A percentile compares a stretch with the other conserved stretches of the same genome.
These are phyloP conservation scores for Monochamus alternatus DNA, from an alignment of 2,888 invertebrate species.

Conservation along the genomic window DNA sequence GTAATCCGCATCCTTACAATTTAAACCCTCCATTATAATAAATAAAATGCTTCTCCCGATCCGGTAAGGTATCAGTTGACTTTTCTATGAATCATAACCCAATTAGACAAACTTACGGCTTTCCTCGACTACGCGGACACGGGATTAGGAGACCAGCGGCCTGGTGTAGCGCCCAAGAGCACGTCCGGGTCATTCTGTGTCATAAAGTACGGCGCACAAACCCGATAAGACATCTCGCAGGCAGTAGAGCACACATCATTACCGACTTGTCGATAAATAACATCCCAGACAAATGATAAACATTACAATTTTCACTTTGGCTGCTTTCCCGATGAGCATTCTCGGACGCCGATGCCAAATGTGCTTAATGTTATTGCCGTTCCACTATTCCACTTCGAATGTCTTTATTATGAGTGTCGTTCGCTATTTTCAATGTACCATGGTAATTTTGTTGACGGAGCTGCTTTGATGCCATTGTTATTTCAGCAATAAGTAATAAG, in stretches of 20 bases:
- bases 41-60: constrained; percentile 27
- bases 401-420: constrained; percentile 60
- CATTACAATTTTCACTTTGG: constrained; percentile 63
- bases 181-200: constrained; percentile 61
- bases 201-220: constrained; percentile 56
- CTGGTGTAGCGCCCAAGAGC: constrained; percentile 50
- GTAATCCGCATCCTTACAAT: constrained; percentile 15
- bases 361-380: constrained; percentile 52
- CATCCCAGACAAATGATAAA: constrained; percentile 59
- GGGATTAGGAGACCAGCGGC: constrained; percentile 31
- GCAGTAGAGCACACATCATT: constrained; percentile 59
- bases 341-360: constrained; percentile 58
- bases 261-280: constrained; percentile 59
- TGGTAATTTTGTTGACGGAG: constrained; percentile 49
- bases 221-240: constrained; percentile 58
- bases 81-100: constrained; percentile 42
- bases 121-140: constrained; percentile 26
- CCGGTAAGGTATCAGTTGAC: constrained; percentile 36
- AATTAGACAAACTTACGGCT: constrained; percentile 46
- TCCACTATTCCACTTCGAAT: constrained; percentile 54
- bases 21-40: constrained; percentile 24
- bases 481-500: constrained; percentile 31
- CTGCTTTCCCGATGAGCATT: constrained; percentile 56
- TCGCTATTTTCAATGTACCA: constrained; percentile 59
- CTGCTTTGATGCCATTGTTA: constrained; percentile 44